phyloP scores from a whole-genome alignment of 2,113 vertebrate species.

The Peromyscus californicus region DNA sequence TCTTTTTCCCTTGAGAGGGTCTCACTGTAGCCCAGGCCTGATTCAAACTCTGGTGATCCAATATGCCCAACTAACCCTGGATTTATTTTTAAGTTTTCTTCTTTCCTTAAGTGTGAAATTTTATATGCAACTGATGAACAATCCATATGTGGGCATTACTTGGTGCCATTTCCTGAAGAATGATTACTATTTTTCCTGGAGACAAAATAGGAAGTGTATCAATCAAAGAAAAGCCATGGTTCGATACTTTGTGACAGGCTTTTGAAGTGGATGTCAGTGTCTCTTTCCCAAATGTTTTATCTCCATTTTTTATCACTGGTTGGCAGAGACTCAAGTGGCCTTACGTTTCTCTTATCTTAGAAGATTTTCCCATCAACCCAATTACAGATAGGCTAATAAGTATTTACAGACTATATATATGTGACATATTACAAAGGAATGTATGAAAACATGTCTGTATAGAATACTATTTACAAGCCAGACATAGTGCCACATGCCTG shows the following conservation, averaged over 20 bases:
- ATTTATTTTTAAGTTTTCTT: not conserved
- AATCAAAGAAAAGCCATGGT: conserved; percentile 36
- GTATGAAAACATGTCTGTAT: not conserved
- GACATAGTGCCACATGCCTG: not conserved
- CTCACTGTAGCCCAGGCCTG: not conserved
- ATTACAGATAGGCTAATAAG: not conserved
- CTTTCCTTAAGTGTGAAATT: not conserved
- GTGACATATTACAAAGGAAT: not conserved
- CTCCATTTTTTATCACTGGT: not conserved
- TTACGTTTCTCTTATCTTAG: not conserved
- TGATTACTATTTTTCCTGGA: conserved; percentile 31
- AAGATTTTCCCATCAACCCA: not conserved
- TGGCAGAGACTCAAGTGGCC: conserved; percentile 14
- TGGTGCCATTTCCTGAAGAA: conserved; percentile 28
- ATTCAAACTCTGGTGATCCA: not conserved
- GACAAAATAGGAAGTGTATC: conserved; percentile 46
- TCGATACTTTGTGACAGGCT: conserved; percentile 23
- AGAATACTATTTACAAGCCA: not conserved
- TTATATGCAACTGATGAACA: conserved; percentile 53
- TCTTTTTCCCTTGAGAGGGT: not conserved
- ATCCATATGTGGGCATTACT: conserved; percentile 37
- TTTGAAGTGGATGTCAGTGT: conserved; percentile 14
- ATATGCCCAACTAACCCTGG: not conserved
- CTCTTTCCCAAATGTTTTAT: conserved; percentile 9
- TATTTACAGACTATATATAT: not conserved